phyloP scores from a whole-genome alignment of 2,888 invertebrate genomes.

The Operophtera brumata region DNA sequence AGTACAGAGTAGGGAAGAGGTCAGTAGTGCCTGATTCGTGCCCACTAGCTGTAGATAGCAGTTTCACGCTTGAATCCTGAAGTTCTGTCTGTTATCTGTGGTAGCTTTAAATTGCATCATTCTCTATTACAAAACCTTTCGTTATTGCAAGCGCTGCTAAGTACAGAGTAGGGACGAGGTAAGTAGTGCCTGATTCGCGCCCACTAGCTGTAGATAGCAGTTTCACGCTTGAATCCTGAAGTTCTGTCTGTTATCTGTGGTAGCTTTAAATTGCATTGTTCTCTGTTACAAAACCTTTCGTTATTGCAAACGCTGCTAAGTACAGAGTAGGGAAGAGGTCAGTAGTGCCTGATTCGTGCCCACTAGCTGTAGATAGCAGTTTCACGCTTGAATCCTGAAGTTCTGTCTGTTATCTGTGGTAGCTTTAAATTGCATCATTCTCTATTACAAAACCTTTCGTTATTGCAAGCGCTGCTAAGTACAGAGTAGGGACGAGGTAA shows the following conservation, averaged over 20 bases:
- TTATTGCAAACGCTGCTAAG: slow-evolving; percentile 69
- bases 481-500: slow-evolving; percentile 73
- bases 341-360: slow-evolving; percentile 46
- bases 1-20: slow-evolving; percentile 70
- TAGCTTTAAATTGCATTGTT: background rate
- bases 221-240: slow-evolving; percentile 26
- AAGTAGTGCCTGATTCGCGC: slow-evolving; percentile 47
- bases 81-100: slow-evolving; percentile 3
- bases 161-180: slow-evolving; percentile 72
- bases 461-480: slow-evolving; percentile 70
- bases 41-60: slow-evolving; percentile 42
- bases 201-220: slow-evolving; percentile 42
- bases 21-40: slow-evolving; percentile 51
- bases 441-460: slow-evolving; percentile 34
- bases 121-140: slow-evolving; percentile 34
- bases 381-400: slow-evolving; percentile 24
- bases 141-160: slow-evolving; percentile 68
- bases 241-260: slow-evolving; percentile 4
- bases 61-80: slow-evolving; percentile 27
- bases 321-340: slow-evolving; percentile 72
- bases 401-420: slow-evolving; percentile 3
- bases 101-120: background rate
- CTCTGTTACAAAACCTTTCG: slow-evolving; percentile 33
- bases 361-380: slow-evolving; percentile 42
- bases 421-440: background rate